These are phyloP conservation scores for Sesamia nonagrioides DNA, from an alignment of 1,140 invertebrate species.

Conservation along the genomic window DNA sequence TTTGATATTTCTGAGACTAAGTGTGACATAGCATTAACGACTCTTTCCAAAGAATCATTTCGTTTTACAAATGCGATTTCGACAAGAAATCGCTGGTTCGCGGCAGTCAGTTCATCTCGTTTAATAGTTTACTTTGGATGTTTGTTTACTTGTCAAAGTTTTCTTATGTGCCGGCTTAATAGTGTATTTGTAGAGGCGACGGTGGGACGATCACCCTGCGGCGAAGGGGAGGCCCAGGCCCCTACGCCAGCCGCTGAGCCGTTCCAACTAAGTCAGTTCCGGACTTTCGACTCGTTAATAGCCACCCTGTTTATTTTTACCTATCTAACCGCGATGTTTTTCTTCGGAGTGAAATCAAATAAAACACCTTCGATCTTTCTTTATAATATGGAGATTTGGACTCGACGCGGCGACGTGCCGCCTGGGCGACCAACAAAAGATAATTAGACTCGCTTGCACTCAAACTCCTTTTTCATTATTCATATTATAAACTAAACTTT, in stretches of 20 bases:
- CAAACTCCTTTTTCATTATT: background rate
- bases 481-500: background rate
- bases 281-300: conserved; percentile 53
- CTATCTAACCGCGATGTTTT: conserved; percentile 45
- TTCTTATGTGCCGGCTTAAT: conserved; percentile 59
- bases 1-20: conserved; percentile 44
- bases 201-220: conserved; percentile 47
- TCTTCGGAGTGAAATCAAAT: conserved; percentile 31
- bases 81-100: conserved; percentile 13
- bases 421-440: background rate
- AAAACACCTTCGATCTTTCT: conserved; percentile 19
- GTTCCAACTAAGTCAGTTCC: conserved; percentile 53
- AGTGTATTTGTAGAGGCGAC: conserved; percentile 59
- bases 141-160: conserved; percentile 61
- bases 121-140: conserved; percentile 45
- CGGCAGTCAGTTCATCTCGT: conserved; percentile 13
- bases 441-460: background rate
- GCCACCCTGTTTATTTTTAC: conserved; percentile 51
- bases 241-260: conserved; percentile 35
- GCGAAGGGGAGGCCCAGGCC: conserved; percentile 26
- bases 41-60: background rate
- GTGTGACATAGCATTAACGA: background rate
- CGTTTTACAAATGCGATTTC: conserved; percentile 34
- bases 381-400: conserved; percentile 19
- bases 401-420: background rate